Evolutionary conservation across 2,888 invertebrate species (phyloP), one percentile per base, ranked within the genome.

Genomic region (Drosophila barbarae): DNA sequence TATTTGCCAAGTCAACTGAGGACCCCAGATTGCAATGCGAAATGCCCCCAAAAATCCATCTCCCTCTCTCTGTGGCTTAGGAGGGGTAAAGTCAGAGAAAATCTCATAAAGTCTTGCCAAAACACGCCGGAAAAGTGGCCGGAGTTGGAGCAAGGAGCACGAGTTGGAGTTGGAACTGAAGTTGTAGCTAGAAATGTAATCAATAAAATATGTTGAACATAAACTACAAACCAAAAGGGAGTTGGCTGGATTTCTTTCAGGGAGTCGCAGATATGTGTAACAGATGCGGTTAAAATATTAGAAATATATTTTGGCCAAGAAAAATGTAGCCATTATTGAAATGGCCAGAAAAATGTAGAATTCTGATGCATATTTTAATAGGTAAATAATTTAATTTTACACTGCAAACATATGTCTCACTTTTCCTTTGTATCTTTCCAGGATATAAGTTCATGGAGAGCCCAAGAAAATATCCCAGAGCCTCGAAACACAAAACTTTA

Each of bases 81-180:
- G 0, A n/a, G 41, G 23, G 41, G 28, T 10, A 18, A 44, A 74
- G 34, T 59, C 12, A 28, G 46, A 47, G 67, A 84, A 84, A 84
- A 84, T 84, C 82, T 71, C 79, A 77, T 75, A 79, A 85, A 80
- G 73, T 75, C 76, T 79, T 73, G 75, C 84, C 77, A 74, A 80
- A 73, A 77, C 80, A 80, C 76, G 82, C 66, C 67, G 60, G 9
- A 39, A 36, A 21, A 23, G 28, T 21, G 38, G 59, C n/a, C 54
- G 23, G 35, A 46, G 39, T 34, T 56, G 69, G 42, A 10, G n/a
- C 13, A 35, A 35, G 34, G 34, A 35, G n/a, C 35, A n/a, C 7
- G 35, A 35, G 35, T 3, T 58, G 28, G 34, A 44, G 39, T 39
- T 53, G 69, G 46, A 30, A 7, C 28, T 44, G 42, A 26, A 42